These are phyloP conservation scores for Odontocolon sp. DNA, from an alignment of 2,888 invertebrate species.

Conservation along the genomic window DNA sequence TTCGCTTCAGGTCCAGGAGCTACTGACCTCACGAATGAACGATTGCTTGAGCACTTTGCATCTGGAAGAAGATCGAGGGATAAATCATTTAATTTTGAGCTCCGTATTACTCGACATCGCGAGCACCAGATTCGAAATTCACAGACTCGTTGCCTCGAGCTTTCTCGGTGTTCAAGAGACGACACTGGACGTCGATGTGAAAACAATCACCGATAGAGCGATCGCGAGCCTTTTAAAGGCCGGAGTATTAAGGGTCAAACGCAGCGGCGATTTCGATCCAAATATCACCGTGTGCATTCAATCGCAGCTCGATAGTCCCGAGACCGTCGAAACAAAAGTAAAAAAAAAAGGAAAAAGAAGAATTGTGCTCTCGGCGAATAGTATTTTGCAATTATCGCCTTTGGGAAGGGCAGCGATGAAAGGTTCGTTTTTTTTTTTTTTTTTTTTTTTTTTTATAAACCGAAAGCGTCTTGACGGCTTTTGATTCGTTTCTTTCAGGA, in stretches of 20 bases:
- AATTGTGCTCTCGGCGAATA: slow-evolving; percentile 77
- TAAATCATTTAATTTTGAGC: slow-evolving; percentile 86
- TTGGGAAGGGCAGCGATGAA: slow-evolving; percentile 92
- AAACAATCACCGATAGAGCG: slow-evolving; percentile 80
- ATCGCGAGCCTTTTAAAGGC: slow-evolving; percentile 81
- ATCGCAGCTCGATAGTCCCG: slow-evolving; percentile 70
- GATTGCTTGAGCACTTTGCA: slow-evolving; percentile 85
- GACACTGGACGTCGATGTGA: slow-evolving; percentile 79
- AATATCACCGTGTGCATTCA: slow-evolving; percentile 73
- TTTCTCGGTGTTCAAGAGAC: slow-evolving; percentile 86
- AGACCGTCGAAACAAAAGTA: slow-evolving; percentile 26
- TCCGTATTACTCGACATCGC: slow-evolving; percentile 87
- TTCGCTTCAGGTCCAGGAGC: slow-evolving; percentile 82
- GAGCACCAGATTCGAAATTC: slow-evolving; percentile 82
- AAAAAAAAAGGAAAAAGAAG: slow-evolving; percentile 59
- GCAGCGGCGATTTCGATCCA: slow-evolving; percentile 63
- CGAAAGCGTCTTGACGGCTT: slow-evolving; percentile 11
- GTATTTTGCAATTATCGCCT: slow-evolving; percentile 84
- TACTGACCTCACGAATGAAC: slow-evolving; percentile 86
- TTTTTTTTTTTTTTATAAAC: slow-evolving; percentile 64
- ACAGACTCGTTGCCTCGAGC: slow-evolving; percentile 83
- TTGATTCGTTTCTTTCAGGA: slow-evolving; percentile 82
- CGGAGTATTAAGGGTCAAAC: slow-evolving; percentile 77
- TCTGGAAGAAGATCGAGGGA: slow-evolving; percentile 82
- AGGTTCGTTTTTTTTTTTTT: slow-evolving; percentile 82